Evolutionary conservation across 2,888 invertebrate genomes (phyloP), one percentile per base, ranked within the genome.

Genomic region (Eristalis pertinax): DNA sequence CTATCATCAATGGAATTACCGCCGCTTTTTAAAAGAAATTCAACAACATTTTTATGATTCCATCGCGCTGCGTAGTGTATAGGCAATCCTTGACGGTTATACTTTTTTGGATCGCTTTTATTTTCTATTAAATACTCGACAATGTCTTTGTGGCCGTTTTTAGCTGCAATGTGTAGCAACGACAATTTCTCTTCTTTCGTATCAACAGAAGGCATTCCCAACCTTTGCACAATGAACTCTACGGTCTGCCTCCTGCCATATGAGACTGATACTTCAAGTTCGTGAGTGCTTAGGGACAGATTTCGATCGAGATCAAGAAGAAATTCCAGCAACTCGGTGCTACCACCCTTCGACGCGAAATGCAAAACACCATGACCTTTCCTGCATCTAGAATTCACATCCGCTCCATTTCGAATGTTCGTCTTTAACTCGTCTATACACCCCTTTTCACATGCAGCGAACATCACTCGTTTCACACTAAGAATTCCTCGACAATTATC

Each of bases 51-150:
- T 38, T 63, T 24, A 85, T 77, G 68, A 72, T 75, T 69, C 11
- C 63, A 50, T 19, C 24, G 19, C 1, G 64, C 74, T 73, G 89
- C 90, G 35, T 76, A 63, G 79, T 85, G 85, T 65, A 90, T 63
- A 11, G 85, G 65, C 8, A 81, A 15, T 15, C 67, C 58, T 22
- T 79, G 13, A 4, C 19, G 24, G 29, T 56, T 32, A 29, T 4
- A n/a, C 5, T 13, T 22, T 19, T 4, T 35, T 10, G 32, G 15
- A 65, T 22, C 26, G 11, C 76, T 32, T n/a, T 65, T 32, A n/a
- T 41, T 32, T 58, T 65, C n/a, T 32, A 82, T 19, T 76, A 82
- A 67, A 65, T 65, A 15, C 7, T 77, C 15, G 13, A 82, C 72
- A 38, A 32, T 68, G 24, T 68, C 68, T 10, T 7, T 38, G 35